Evolutionary conservation across 2,888 invertebrate species (phyloP), one percentile per base, ranked within the genome.

Genomic region (Pammene aurita): DNA sequence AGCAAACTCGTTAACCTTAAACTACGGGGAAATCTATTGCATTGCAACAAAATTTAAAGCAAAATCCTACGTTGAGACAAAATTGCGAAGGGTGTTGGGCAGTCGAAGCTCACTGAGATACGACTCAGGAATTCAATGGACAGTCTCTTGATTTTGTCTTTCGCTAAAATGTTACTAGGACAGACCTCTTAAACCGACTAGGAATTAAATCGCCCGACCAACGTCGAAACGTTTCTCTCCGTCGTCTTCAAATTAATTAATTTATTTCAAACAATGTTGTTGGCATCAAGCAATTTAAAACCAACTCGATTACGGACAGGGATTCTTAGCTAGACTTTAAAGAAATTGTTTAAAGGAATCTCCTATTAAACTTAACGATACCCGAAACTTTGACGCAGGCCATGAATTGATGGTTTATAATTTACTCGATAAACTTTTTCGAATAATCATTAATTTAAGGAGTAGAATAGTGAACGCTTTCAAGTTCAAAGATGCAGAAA

Each of bases 281-380:
- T 50, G 34, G 68, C 57, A 46, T 48, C 57, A 67, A 64, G 64
- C 68, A 64, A 64, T 58, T 63, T 68, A 35, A 58, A 68, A 48
- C 48, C 67, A 57, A 67, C 62, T 67, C 56, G 62, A 67, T 67
- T 67, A 67, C 67, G 42, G 50, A 50, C 56, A 66, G 52, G 35
- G 67, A 63, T 67, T 67, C 67, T 63, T 63, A 56, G 56, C 62
- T 56, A 38, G 54, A 44, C 50, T 56, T 56, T 41, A 50, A 50
- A 62, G 35, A 65, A 68, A 69, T 69, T 70, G 61, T 66, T 66
- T 62, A 56, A 61, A 61, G 66, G 66, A 61, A 60, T 61, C 57
- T 18, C n/a, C 48, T 65, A 62, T 50, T 63, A 62, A 62, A 61
- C 55, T 66, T 55, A 54, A 65, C 46, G 60, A 42, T 46, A 54